These are phyloP conservation scores for Chironomus striatipennis DNA, from an alignment of 1,140 invertebrate species.

Conservation along the genomic window DNA sequence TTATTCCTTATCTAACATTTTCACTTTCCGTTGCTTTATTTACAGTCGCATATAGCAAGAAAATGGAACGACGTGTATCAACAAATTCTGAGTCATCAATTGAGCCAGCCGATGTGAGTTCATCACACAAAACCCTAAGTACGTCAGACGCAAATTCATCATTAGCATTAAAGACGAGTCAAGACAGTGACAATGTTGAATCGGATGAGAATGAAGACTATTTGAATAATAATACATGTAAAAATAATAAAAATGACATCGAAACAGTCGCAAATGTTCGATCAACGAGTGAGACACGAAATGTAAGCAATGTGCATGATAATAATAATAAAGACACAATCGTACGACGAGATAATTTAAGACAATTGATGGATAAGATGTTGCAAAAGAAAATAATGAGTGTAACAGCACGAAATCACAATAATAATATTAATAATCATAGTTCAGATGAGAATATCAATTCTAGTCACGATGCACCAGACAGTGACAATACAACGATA, in stretches of 20 bases:
- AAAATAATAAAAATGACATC: conserved; percentile 13
- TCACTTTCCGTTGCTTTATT: not conserved
- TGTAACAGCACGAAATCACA: conserved; percentile 23
- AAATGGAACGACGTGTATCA: conserved; percentile 32
- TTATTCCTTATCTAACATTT: no score
- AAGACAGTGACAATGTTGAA: conserved; percentile 23
- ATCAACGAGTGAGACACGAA: not conserved
- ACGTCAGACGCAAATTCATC: conserved; percentile 24
- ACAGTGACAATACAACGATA: not conserved
- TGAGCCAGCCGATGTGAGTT: conserved; percentile 36
- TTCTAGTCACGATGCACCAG: not conserved
- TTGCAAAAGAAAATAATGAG: conserved; percentile 17
- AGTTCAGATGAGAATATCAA: conserved; percentile 20
- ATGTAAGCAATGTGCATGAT: not conserved
- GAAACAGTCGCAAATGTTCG: not conserved
- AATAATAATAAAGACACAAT: conserved; percentile 19
- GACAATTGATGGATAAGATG: conserved; percentile 23
- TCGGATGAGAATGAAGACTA: conserved; percentile 18
- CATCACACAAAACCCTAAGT: conserved; percentile 16
- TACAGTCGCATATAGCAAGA: conserved; percentile 18
- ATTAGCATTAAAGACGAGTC: conserved; percentile 17
- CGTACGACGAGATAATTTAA: conserved; percentile 24
- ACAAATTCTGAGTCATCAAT: conserved; percentile 39
- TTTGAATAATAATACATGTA: conserved; percentile 13
- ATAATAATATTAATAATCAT: conserved; percentile 24